Base-by-base conservation (phyloP, 1,140 invertebrate species). In the Cyclargus thomasi region DNA sequence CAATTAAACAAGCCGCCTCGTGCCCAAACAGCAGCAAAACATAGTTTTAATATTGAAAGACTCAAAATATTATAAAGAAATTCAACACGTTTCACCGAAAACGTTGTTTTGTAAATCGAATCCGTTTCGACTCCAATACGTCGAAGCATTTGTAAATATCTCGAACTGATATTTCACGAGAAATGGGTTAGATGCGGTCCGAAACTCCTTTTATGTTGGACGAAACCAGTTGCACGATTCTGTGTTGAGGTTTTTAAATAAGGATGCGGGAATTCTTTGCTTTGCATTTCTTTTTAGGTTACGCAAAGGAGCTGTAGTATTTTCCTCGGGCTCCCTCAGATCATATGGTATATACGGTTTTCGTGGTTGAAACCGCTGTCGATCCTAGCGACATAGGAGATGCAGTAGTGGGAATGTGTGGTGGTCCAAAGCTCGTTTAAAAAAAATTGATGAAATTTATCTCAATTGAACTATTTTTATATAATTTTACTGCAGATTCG, bases 101-200 rank as follows among this genome's bases (percentile, higher is more conserved):
- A 65, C 67, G 70, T 77, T 85, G 82, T 85, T 85, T 82, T 80
- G 78, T 70, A 79, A 82, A 77, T 74, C 78, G 63, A 68, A 72
- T 69, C 65, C 70, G 69, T 59, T 69, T 29, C 59, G 65, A 57
- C 22, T 66, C 68, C 47, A 75, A 70, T 71, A 70, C 72, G 20
- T 53, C 64, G 70, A 69, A 74, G 10, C 53, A 53, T 35, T 29
- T 35, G 53, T 66, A 66, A 66, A 66, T 55, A 66, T 18, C 63
- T 47, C 39, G 39, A 47, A 16, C 39, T 4, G 6, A 47, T 47
- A 11, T 16, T 47, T 47, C 39, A 16, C 39, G 11, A 47, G 39
- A 47, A 29, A 47, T 47, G 10, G 39, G 39, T 47, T 47, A 47
- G 39, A 47, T 47, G 39, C 39, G 39, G 39, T 47, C 39, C 11